Evolutionary conservation across 2,113 vertebrate species (phyloP).

Genomic region (Ibidorhyncha struthersii): DNA sequence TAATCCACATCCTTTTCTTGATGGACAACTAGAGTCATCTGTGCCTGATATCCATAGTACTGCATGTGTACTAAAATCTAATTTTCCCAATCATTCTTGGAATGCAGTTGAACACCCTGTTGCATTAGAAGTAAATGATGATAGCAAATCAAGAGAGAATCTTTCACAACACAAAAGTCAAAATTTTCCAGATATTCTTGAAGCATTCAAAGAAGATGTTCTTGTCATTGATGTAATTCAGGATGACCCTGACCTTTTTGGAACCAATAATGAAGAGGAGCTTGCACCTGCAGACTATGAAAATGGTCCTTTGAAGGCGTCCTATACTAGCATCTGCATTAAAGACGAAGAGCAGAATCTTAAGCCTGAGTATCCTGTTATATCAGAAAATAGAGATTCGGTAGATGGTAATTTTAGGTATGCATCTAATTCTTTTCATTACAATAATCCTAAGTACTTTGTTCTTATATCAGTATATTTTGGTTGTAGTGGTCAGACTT

Average conservation of each 20-base stretch:
- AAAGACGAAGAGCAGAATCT: neutral
- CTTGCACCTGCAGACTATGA: neutral
- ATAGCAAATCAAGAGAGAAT: constrained; percentile 3
- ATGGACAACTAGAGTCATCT: neutral
- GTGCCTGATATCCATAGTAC: neutral
- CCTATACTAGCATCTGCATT: neutral
- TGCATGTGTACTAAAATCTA: neutral
- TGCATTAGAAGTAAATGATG: constrained; percentile 17
- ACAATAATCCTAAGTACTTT: neutral
- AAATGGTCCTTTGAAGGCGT: neutral
- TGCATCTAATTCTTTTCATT: neutral
- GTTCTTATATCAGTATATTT: neutral
- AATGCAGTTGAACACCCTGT: neutral
- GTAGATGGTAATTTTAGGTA: constrained; percentile 65
- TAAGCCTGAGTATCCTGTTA: neutral
- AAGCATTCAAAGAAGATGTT: constrained; percentile 87
- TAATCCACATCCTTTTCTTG: neutral
- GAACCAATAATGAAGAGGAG: constrained; percentile 60
- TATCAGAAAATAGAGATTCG: constrained; percentile 7
- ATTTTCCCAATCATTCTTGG: neutral
- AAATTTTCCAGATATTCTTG: constrained; percentile 75
- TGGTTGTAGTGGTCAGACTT: neutral
- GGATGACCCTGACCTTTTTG: constrained; percentile 90
- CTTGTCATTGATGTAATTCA: constrained; percentile 86
- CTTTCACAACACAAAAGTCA: constrained; percentile 16